Evolutionary conservation across 2,888 invertebrate genomes (phyloP).

Genomic region (Alcis repandata): DNA sequence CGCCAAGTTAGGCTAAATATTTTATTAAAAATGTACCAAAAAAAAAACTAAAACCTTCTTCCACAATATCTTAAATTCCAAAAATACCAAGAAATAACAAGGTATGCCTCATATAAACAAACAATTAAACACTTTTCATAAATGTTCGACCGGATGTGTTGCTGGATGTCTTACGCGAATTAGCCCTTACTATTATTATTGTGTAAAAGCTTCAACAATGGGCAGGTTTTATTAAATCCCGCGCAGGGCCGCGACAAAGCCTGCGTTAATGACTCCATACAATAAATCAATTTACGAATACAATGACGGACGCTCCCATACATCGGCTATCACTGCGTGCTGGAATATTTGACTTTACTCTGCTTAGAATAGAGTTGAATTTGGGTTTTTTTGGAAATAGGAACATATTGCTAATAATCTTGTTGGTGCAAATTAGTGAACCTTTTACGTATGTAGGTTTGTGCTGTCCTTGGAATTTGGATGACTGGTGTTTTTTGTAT

Average conservation of each 20-base stretch:
- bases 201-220: slow-evolving; percentile 25
- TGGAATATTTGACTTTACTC: slow-evolving; percentile 8
- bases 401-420: background rate
- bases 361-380: background rate
- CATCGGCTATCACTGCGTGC: background rate
- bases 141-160: too few relatives aligned
- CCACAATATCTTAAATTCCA: too few relatives aligned
- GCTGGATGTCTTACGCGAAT: too few relatives aligned
- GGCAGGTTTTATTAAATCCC: slow-evolving; percentile 54
- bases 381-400: background rate
- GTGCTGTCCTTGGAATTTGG: background rate
- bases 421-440: background rate
- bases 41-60: too few relatives aligned
- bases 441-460: slow-evolving; percentile 7
- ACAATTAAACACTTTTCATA: too few relatives aligned
- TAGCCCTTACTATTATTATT: slow-evolving; percentile 14
- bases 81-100: too few relatives aligned
- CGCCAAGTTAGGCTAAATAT: too few relatives aligned
- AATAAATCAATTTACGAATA: slow-evolving; percentile 63
- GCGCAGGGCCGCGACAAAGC: slow-evolving; percentile 55
- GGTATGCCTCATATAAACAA: too few relatives aligned
- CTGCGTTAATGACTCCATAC: slow-evolving; percentile 64
- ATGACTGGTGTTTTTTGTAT: too few relatives aligned
- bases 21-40: too few relatives aligned
- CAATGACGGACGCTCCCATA: slow-evolving; percentile 52